Evolutionary conservation across 2,113 vertebrate species (phyloP).

Genomic region (Progne subis): DNA sequence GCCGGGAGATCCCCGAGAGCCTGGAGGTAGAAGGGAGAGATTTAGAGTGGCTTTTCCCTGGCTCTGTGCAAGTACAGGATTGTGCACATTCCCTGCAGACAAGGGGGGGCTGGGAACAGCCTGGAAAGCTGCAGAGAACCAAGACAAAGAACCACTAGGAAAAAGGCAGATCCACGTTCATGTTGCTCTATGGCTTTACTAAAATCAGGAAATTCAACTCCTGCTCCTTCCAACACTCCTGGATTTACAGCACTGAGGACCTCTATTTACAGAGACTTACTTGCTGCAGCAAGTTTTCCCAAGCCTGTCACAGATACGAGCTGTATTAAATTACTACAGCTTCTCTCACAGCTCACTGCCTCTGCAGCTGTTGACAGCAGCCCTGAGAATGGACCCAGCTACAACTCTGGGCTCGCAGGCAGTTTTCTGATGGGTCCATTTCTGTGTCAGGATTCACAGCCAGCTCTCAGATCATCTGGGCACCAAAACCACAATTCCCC

Average conservation of each 20-base stretch:
- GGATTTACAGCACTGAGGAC: background rate
- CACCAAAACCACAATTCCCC: background rate
- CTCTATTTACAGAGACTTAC: background rate
- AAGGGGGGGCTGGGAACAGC: background rate
- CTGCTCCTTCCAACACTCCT: background rate
- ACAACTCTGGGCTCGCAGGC: background rate
- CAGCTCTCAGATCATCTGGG: background rate
- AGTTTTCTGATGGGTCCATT: background rate
- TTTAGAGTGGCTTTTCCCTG: background rate
- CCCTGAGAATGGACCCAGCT: background rate
- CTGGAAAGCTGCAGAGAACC: background rate
- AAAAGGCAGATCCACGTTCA: background rate
- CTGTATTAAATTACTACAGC: conserved; percentile 31
- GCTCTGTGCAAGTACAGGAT: background rate
- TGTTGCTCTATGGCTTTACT: background rate
- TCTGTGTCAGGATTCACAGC: background rate
- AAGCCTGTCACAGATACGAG: background rate
- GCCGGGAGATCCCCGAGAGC: background rate
- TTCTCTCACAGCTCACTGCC: background rate
- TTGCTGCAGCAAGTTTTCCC: background rate
- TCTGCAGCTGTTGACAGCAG: conserved; percentile 27
- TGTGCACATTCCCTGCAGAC: background rate
- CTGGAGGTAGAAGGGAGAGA: background rate
- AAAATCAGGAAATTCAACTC: background rate
- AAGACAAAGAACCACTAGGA: background rate